These are phyloP conservation scores for Hymenopus coronatus DNA, from an alignment of 2,888 invertebrate species.

Conservation along the genomic window DNA sequence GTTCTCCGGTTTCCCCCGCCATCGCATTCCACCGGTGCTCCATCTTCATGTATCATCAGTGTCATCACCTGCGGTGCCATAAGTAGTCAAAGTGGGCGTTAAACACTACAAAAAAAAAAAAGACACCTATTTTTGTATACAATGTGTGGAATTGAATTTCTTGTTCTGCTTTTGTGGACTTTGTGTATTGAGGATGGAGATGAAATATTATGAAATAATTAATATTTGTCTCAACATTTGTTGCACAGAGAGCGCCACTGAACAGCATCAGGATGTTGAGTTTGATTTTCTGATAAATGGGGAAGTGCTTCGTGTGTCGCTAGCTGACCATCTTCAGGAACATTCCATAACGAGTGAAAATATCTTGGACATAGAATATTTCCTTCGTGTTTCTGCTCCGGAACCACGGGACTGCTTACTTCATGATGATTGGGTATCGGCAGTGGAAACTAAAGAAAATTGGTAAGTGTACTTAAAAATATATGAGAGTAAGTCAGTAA, in stretches of 20 bases:
- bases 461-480: slow-evolving; percentile 52
- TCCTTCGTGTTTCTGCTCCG: slow-evolving; percentile 87
- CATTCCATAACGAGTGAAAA: slow-evolving; percentile 77
- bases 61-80: too few species aligned
- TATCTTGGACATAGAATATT: slow-evolving; percentile 86
- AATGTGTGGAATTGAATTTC: not conserved
- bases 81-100: too few species aligned
- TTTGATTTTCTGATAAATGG: slow-evolving; percentile 87
- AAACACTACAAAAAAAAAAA: too few species aligned
- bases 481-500: too few species aligned
- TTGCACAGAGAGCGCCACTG: slow-evolving; percentile 24
- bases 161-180: too few species aligned
- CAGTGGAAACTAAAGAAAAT: slow-evolving; percentile 67
- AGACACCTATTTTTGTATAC: too few species aligned
- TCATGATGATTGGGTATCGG: slow-evolving; percentile 98
- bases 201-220: too few species aligned
- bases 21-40: too few species aligned
- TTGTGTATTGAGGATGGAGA: too few species aligned
- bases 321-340: slow-evolving; percentile 73
- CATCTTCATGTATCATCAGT: too few species aligned
- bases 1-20: too few species aligned
- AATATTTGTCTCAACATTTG: not conserved
- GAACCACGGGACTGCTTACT: slow-evolving; percentile 87
- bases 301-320: slow-evolving; percentile 71
- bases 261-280: slow-evolving; percentile 51